These are phyloP conservation scores for Lasioglossum vierecki DNA, from an alignment of 2,888 invertebrate genomes.

Conservation along the genomic window DNA sequence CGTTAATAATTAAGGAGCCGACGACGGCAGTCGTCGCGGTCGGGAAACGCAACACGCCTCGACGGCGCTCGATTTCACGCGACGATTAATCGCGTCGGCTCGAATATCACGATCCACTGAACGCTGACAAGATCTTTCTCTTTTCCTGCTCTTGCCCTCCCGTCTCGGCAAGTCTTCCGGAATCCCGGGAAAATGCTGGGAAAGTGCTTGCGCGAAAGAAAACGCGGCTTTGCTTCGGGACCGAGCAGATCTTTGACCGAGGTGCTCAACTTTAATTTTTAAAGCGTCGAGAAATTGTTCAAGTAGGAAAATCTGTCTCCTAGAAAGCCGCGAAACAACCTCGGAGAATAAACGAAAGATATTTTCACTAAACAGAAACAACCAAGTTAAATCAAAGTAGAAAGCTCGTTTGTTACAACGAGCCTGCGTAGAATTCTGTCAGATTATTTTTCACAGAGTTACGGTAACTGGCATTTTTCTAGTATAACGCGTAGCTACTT, in stretches of 20 bases:
- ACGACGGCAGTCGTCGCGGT: neutral
- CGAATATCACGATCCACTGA: neutral
- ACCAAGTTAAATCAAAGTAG: neutral
- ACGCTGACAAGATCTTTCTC: neutral
- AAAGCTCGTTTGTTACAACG: neutral
- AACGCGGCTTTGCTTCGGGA: neutral
- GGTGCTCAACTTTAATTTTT: neutral
- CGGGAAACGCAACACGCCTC: neutral
- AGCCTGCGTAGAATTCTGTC: neutral
- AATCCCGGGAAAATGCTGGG: neutral
- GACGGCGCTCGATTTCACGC: slow-evolving; percentile 6
- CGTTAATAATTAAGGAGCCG: slow-evolving; percentile 18
- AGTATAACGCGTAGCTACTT: neutral
- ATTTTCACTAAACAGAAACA: neutral
- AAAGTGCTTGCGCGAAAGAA: neutral
- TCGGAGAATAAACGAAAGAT: neutral
- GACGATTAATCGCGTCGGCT: slow-evolving; percentile 11
- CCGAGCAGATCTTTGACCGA: neutral
- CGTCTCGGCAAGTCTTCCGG: neutral
- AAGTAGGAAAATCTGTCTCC: neutral
- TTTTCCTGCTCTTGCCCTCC: neutral
- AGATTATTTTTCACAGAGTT: neutral
- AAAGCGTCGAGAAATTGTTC: neutral
- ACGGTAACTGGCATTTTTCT: neutral
- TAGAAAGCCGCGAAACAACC: neutral